A percentile compares a stretch with the other conserved stretches of the same genome.
phyloP scores from a whole-genome alignment of 92 coral and sea anemone genomes.

The Zoanthus sociatus region DNA sequence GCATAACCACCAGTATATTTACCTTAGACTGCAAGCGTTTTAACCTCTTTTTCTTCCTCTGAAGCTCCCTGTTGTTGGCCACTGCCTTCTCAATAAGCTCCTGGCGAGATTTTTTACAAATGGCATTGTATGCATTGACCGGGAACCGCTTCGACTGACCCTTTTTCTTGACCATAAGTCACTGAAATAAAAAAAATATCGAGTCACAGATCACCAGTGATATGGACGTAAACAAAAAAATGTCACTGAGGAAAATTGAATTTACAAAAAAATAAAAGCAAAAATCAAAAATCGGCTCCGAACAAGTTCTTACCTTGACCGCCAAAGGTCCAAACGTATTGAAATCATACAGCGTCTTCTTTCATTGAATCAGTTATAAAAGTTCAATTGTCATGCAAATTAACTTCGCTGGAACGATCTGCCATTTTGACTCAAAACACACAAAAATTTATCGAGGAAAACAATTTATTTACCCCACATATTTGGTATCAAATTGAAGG shows the following conservation, averaged over 20 bases:
- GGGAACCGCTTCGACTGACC: neutral
- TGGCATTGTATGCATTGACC: conserved; percentile 3
- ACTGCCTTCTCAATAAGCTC: neutral
- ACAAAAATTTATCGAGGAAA: neutral
- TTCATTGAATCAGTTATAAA: neutral
- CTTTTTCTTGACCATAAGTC: conserved; percentile 2
- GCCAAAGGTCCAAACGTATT: neutral
- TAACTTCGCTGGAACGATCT: neutral
- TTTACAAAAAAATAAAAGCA: neutral
- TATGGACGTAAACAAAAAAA: neutral
- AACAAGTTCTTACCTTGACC: conserved; percentile 13
- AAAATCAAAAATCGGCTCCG: neutral
- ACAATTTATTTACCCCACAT: neutral
- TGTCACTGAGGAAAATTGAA: neutral
- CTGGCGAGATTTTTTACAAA: neutral
- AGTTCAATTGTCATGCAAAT: neutral
- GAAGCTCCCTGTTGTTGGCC: conserved; percentile 16
- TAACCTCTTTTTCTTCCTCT: neutral
- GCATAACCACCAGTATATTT: neutral
- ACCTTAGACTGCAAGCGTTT: conserved; percentile 14
- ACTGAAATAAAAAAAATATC: neutral
- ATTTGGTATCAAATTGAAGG: conserved; percentile 15
- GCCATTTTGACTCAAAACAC: neutral
- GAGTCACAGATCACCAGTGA: neutral
- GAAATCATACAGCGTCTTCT: neutral